A percentile compares a stretch with the other conserved stretches of the same genome.
phyloP scores from a whole-genome alignment of 2,888 invertebrate species.

The Brenthis daphne region DNA sequence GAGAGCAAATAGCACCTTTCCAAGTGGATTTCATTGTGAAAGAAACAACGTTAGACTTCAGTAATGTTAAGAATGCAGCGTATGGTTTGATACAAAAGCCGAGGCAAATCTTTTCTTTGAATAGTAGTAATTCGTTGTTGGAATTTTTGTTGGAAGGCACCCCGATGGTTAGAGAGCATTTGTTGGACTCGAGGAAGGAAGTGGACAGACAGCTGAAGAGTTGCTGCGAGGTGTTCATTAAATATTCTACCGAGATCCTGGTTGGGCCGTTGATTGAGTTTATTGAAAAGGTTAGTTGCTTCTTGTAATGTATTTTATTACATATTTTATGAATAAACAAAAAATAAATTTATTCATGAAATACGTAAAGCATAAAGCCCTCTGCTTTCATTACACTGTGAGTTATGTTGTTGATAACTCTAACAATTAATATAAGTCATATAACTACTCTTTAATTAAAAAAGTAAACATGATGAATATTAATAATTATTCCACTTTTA shows the following conservation, averaged over 20 bases:
- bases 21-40: constrained; percentile 96
- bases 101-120: constrained; percentile 92
- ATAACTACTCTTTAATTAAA: too few species aligned
- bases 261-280: constrained; percentile 88
- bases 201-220: constrained; percentile 96
- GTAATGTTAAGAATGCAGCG: constrained; percentile 94
- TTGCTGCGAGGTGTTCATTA: constrained; percentile 94
- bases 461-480: too few species aligned
- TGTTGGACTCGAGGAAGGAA: constrained; percentile 97
- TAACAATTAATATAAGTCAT: too few species aligned
- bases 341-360: not conserved
- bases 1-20: constrained; percentile 99
- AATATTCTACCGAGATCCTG: constrained; percentile 88
- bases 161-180: constrained; percentile 94
- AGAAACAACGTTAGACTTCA: constrained; percentile 96
- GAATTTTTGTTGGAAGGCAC: constrained; percentile 97
- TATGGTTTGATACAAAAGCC: constrained; percentile 88
- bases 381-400: too few species aligned
- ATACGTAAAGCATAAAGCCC: too few species aligned
- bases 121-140: constrained; percentile 93
- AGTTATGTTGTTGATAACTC: too few species aligned
- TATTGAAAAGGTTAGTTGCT: constrained; percentile 84
- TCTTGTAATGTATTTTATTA: not conserved
- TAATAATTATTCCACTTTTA: too few species aligned
- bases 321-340: not conserved